Percentiles rank a stretch among this genome's conserved stretches.
phyloP scores from a whole-genome alignment of 2,888 invertebrate species.

The Ligdia adustata region DNA sequence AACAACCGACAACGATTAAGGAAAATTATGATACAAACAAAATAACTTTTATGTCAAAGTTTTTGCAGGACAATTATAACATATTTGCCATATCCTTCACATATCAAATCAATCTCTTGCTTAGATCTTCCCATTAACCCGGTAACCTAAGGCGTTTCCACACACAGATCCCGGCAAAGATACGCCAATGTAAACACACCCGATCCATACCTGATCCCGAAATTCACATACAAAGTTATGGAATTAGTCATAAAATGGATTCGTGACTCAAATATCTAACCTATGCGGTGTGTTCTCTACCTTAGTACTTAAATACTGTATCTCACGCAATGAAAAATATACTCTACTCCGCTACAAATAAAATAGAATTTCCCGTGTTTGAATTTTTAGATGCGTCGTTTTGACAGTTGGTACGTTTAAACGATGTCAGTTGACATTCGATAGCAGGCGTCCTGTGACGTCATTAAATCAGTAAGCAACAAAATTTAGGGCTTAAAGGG shows the following conservation, averaged over 20 bases:
- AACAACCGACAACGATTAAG: too few species aligned
- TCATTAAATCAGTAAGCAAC: constrained; percentile 82
- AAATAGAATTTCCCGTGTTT: constrained; percentile 23
- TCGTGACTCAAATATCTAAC: constrained; percentile 83
- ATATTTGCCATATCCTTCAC: constrained; percentile 1
- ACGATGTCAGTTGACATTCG: constrained; percentile 80
- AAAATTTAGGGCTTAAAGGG: constrained; percentile 74
- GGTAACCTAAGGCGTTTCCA: constrained; percentile 61
- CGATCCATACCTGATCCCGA: constrained; percentile 73
- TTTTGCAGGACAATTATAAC: too few species aligned
- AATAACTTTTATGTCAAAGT: too few species aligned
- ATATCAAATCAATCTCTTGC: constrained; percentile 43
- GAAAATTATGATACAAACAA: too few species aligned
- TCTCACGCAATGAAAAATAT: constrained; percentile 21
- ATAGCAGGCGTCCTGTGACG: constrained; percentile 80
- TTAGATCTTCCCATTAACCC: constrained; percentile 64
- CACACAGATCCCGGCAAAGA: constrained; percentile 62
- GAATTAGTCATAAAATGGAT: constrained; percentile 84
- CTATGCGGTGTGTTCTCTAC: constrained; percentile 56
- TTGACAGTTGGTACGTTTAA: constrained; percentile 35
- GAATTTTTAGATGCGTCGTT: constrained; percentile 34
- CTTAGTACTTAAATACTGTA: constrained; percentile 33
- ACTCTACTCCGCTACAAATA: accelerated
- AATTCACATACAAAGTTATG: constrained; percentile 84
- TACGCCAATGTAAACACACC: constrained; percentile 73